These are phyloP conservation scores for Blastobasis adustella DNA, from an alignment of 2,888 invertebrate genomes.

Conservation along the genomic window DNA sequence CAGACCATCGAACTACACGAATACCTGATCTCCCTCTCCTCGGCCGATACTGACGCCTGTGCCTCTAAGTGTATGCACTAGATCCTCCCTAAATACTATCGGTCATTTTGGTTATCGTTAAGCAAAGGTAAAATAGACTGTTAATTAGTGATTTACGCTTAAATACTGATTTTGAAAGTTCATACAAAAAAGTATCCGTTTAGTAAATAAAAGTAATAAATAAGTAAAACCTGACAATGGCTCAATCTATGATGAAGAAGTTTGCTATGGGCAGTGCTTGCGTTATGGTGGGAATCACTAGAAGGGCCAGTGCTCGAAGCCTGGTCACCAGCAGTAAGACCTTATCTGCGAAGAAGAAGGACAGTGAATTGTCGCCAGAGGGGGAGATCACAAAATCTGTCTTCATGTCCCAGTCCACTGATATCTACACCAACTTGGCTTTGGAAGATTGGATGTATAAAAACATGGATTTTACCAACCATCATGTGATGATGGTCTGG, in stretches of 20 bases:
- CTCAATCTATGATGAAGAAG: conserved; percentile 63
- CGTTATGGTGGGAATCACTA: conserved; percentile 50
- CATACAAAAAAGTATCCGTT: conserved; percentile 70
- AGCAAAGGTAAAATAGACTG: conserved; percentile 25
- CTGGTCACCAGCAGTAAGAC: conserved; percentile 39
- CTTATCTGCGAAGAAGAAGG: conserved; percentile 36
- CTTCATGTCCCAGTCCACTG: conserved; percentile 92
- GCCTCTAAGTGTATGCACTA: conserved; percentile 35
- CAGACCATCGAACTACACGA: conserved; percentile 92
- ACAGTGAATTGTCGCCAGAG: conserved; percentile 44
- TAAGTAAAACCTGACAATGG: conserved; percentile 47
- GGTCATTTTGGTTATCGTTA: not conserved
- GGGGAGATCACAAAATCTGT: conserved; percentile 86
- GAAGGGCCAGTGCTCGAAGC: conserved; percentile 49
- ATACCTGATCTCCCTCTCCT: conserved; percentile 86
- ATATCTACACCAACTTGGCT: conserved; percentile 95
- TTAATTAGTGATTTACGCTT: conserved; percentile 45
- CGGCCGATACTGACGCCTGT: conserved; percentile 80
- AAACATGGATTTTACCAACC: conserved; percentile 87
- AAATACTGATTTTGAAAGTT: conserved; percentile 44
- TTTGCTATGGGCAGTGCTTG: conserved; percentile 52
- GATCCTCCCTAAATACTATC: conserved; percentile 10
- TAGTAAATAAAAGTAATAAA: conserved; percentile 18
- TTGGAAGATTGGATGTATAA: conserved; percentile 97
- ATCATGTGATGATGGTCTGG: conserved; percentile 93